Conservation (phyloP, 2,888 invertebrate genomes). For the Melanotus villosus region DNA sequence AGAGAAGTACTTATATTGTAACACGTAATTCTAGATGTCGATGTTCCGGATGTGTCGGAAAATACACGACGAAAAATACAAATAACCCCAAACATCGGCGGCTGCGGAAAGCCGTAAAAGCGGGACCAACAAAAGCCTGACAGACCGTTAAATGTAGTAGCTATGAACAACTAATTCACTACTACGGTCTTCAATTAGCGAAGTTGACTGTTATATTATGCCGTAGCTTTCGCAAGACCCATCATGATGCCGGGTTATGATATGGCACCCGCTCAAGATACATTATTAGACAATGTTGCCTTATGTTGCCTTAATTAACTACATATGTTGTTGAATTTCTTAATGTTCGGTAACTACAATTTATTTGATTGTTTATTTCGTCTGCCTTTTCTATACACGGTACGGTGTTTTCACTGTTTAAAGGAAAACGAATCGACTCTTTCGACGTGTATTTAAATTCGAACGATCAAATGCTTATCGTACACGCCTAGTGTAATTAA, state of each 20-base stretch:
- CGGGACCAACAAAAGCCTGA: slow-evolving; percentile 52
- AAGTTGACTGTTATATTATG: slow-evolving; percentile 63
- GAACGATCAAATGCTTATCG: too few relatives aligned
- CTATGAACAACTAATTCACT: slow-evolving; percentile 68
- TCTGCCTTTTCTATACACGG: not conserved
- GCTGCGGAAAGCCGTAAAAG: slow-evolving; percentile 54
- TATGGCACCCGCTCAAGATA: slow-evolving; percentile 58
- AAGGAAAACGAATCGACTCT: too few relatives aligned
- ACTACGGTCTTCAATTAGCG: slow-evolving; percentile 67
- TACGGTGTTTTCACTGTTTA: too few relatives aligned
- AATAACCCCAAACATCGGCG: slow-evolving; percentile 44
- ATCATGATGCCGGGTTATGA: slow-evolving; percentile 59
- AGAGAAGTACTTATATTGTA: too few relatives aligned
- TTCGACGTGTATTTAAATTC: too few relatives aligned
- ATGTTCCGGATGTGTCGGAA: slow-evolving; percentile 20
- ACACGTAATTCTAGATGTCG: too few relatives aligned
- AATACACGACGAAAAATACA: slow-evolving; percentile 40
- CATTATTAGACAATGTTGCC: slow-evolving; percentile 61
- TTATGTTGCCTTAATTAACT: slow-evolving; percentile 61
- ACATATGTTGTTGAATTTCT: slow-evolving; percentile 36
- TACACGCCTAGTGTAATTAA: too few relatives aligned
- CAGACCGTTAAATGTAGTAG: slow-evolving; percentile 63
- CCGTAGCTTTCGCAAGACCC: slow-evolving; percentile 55
- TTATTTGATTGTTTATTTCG: not conserved
- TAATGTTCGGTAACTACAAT: not conserved